Conservation (phyloP, 2,113 vertebrate species). For the Chaenogobius annularis region DNA sequence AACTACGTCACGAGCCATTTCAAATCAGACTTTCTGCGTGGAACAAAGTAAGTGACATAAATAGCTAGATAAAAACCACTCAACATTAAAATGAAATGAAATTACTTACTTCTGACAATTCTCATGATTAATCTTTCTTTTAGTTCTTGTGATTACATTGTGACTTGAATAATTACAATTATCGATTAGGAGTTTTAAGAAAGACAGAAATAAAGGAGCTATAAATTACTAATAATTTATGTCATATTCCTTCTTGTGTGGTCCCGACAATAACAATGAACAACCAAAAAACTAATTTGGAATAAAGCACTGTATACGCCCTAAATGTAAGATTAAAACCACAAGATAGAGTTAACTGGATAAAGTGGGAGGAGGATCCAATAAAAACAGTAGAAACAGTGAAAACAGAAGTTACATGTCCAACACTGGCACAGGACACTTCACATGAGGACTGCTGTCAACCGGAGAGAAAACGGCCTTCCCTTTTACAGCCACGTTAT, state of each 20-base stretch:
- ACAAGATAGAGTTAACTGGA: background rate
- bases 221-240: background rate
- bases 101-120: too few species aligned
- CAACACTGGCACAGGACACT: conserved; percentile 30
- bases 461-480: background rate
- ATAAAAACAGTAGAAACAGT: background rate
- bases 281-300: background rate
- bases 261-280: background rate
- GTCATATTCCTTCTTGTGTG: background rate
- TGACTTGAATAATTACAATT: too few species aligned
- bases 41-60: too few species aligned
- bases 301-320: background rate
- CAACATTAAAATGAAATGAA: too few species aligned
- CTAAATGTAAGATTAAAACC: background rate
- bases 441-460: background rate
- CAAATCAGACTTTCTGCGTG: too few species aligned
- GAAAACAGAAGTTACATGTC: conserved; percentile 17
- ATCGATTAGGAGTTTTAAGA: background rate
- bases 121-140: too few species aligned
- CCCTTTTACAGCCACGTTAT: background rate
- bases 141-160: too few species aligned
- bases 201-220: background rate
- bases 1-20: too few species aligned
- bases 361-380: conserved; percentile 13
- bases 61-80: too few species aligned